Conservation (phyloP, 2,797 vertebrate species). For the Ciconia nigra region DNA sequence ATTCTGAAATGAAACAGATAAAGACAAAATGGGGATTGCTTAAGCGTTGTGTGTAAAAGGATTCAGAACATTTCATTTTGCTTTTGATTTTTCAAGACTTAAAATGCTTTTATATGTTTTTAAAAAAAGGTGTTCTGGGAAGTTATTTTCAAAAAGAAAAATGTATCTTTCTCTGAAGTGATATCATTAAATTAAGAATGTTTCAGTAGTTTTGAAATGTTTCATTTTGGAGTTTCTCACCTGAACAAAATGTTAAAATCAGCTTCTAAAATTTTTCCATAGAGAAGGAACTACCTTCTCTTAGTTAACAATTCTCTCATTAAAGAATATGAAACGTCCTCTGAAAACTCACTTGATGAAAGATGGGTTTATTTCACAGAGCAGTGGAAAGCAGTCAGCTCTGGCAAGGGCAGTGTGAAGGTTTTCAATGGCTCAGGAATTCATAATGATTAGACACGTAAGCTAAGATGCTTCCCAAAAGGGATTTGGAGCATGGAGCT, state of each 20-base stretch:
- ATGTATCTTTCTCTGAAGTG: not conserved
- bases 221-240: not conserved
- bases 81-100: not conserved
- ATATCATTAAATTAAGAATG: not conserved
- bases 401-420: not conserved
- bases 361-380: not conserved
- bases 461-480: conserved; percentile 4
- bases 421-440: conserved; percentile 13
- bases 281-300: not conserved
- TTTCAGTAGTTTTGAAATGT: not conserved
- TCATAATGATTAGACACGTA: not conserved
- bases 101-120: not conserved
- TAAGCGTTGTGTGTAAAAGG: not conserved
- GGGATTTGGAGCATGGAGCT: not conserved
- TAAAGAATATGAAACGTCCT: not conserved
- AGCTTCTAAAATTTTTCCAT: not conserved
- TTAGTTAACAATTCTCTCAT: not conserved
- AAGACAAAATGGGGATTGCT: not conserved
- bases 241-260: not conserved
- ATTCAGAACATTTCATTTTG: not conserved
- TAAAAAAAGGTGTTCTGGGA: not conserved
- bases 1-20: not conserved
- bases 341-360: not conserved
- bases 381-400: not conserved
- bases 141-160: not conserved